phyloP scores from a whole-genome alignment of 2,113 vertebrate species.

The Cyprinodon brontotheroides region DNA sequence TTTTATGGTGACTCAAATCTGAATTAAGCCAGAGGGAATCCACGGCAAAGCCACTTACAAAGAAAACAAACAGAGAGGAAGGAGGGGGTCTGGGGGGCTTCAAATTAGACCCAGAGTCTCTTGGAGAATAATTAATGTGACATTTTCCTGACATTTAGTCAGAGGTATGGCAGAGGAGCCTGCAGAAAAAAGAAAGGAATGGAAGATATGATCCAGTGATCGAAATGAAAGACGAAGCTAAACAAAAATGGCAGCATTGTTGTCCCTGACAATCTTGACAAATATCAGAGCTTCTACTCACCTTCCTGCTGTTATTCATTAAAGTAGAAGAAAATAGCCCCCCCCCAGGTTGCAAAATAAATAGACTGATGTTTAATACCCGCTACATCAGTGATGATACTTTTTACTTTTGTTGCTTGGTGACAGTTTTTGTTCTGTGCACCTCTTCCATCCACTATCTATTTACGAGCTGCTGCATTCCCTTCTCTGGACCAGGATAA shows the following conservation, averaged over 20 bases:
- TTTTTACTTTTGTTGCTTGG: conserved; percentile 66
- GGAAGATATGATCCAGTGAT: conserved; percentile 43
- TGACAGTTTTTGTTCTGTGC: conserved; percentile 65
- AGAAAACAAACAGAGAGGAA: conserved; percentile 54
- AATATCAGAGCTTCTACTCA: conserved; percentile 15
- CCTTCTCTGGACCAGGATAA: conserved; percentile 25
- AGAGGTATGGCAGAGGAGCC: conserved; percentile 69
- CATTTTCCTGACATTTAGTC: conserved; percentile 85
- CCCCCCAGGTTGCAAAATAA: conserved; percentile 15
- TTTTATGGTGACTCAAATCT: conserved; percentile 73
- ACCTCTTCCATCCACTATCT: conserved; percentile 45
- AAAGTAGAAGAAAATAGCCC: conserved; percentile 31
- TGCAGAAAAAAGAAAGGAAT: conserved; percentile 53
- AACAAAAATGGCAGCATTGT: conserved; percentile 21
- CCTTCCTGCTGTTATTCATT: conserved; percentile 25
- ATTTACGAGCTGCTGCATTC: conserved; percentile 55
- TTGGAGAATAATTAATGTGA: conserved; percentile 83
- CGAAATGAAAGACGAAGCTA: conserved; percentile 26
- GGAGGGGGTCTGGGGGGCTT: conserved; percentile 44
- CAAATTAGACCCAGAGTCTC: conserved; percentile 69
- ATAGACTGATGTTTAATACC: conserved; percentile 49
- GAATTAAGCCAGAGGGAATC: conserved; percentile 66
- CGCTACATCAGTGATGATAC: conserved; percentile 54
- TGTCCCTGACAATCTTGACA: conserved; percentile 23
- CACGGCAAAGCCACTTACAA: conserved; percentile 54